phyloP scores from a whole-genome alignment of 2,113 vertebrate species.

The Oreamnos americanus region DNA sequence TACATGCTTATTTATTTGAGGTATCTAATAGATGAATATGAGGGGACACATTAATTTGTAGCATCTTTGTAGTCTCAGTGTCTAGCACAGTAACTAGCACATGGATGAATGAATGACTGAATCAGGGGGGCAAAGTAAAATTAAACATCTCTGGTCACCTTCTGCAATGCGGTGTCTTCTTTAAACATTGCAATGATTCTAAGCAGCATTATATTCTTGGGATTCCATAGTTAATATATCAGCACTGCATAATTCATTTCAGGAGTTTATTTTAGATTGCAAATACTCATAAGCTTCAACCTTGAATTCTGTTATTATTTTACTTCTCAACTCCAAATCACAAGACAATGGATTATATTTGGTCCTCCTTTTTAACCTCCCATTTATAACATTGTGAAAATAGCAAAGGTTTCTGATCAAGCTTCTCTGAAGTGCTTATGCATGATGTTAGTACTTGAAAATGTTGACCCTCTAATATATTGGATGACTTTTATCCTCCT shows the following conservation, averaged over 20 bases:
- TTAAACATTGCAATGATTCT: background rate
- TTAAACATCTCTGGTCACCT: background rate
- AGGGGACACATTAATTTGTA: background rate
- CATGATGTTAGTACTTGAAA: background rate
- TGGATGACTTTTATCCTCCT: background rate
- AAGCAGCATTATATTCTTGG: background rate
- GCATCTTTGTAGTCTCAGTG: background rate
- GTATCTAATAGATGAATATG: background rate
- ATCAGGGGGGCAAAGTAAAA: background rate
- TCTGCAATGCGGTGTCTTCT: background rate
- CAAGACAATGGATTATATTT: background rate
- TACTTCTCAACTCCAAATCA: background rate
- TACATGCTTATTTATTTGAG: background rate
- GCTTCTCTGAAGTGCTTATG: background rate
- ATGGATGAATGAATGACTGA: background rate
- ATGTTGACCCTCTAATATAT: background rate
- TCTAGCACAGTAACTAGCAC: fast-evolving
- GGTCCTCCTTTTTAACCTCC: background rate
- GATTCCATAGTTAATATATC: background rate
- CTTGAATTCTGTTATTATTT: background rate
- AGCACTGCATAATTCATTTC: background rate
- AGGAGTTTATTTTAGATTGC: background rate
- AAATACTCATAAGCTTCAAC: background rate
- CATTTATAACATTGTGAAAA: slow-evolving; percentile 3
- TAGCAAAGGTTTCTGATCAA: background rate